phyloP scores from a whole-genome alignment of 1,140 invertebrate genomes.

The Drosophila tropicalis region DNA sequence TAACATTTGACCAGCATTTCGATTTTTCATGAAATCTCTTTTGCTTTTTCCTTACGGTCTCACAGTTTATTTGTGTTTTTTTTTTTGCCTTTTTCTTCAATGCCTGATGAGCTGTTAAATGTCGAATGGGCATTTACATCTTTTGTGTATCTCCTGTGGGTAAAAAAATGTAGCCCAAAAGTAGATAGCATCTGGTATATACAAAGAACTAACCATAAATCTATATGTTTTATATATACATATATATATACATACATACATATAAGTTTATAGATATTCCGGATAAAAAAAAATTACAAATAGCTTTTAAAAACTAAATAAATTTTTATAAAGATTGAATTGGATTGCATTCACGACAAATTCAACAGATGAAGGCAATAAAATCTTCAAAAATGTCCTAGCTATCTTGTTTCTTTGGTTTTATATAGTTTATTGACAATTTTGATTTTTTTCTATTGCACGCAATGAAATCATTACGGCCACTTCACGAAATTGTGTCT shows the following conservation, averaged over 20 bases:
- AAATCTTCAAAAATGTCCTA: not conserved
- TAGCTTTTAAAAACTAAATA: too few species aligned
- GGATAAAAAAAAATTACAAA: too few species aligned
- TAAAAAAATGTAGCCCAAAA: not conserved
- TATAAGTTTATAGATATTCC: too few species aligned
- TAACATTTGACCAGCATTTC: slow-evolving; percentile 63
- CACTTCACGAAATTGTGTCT: slow-evolving; percentile 41
- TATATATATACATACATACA: too few species aligned
- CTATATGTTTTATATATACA: too few species aligned
- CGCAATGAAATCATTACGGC: slow-evolving; percentile 55
- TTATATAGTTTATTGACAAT: slow-evolving; percentile 44
- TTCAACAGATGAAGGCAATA: not conserved
- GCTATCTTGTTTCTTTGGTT: not conserved
- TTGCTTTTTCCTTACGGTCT: slow-evolving; percentile 33
- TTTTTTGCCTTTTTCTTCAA: not conserved
- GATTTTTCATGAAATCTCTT: slow-evolving; percentile 46
- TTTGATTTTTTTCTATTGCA: slow-evolving; percentile 15
- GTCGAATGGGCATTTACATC: slow-evolving; percentile 20
- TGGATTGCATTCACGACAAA: too few species aligned
- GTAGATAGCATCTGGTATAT: too few species aligned
- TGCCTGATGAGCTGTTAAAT: slow-evolving; percentile 68
- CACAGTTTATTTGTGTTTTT: not conserved
- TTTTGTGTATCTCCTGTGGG: not conserved
- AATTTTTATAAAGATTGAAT: too few species aligned
- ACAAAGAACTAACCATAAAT: too few species aligned